These are phyloP conservation scores for Lycocorax pyrrhopterus DNA, from an alignment of 2,113 vertebrate genomes.

Conservation along the genomic window DNA sequence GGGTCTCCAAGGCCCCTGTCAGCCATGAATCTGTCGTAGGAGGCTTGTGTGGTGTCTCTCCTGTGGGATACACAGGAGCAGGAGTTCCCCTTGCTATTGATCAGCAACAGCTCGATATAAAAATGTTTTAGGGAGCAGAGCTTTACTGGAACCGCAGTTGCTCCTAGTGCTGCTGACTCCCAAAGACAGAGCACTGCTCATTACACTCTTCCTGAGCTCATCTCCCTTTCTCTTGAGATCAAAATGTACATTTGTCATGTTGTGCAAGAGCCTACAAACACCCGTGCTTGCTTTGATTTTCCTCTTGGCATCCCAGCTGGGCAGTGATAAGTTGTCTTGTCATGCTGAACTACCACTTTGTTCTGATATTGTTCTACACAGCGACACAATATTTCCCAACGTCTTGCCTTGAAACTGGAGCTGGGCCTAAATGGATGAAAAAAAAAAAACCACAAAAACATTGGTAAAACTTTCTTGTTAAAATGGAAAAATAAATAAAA, in stretches of 20 bases:
- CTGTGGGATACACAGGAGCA: neutral
- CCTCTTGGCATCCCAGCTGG: conserved; percentile 8
- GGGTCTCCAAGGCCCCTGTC: neutral
- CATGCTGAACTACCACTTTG: neutral
- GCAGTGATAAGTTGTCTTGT: conserved; percentile 1
- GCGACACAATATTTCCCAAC: neutral
- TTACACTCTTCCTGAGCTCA: neutral
- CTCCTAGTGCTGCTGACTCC: neutral
- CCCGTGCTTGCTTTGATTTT: conserved; percentile 20
- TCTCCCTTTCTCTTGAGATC: neutral
- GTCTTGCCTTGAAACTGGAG: neutral
- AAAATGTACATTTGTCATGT: neutral
- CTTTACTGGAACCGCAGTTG: neutral
- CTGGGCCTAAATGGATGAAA: neutral
- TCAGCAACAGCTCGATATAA: neutral
- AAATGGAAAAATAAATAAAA: neutral
- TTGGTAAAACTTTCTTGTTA: neutral
- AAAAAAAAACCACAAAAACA: neutral
- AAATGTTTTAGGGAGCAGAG: neutral
- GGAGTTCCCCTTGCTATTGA: neutral
- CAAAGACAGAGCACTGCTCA: neutral
- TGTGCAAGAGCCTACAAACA: neutral
- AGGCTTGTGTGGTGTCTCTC: neutral
- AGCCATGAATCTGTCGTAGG: neutral
- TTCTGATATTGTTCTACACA: neutral